Conservation (phyloP, 2,113 vertebrate species). For the Saccopteryx bilineata region DNA sequence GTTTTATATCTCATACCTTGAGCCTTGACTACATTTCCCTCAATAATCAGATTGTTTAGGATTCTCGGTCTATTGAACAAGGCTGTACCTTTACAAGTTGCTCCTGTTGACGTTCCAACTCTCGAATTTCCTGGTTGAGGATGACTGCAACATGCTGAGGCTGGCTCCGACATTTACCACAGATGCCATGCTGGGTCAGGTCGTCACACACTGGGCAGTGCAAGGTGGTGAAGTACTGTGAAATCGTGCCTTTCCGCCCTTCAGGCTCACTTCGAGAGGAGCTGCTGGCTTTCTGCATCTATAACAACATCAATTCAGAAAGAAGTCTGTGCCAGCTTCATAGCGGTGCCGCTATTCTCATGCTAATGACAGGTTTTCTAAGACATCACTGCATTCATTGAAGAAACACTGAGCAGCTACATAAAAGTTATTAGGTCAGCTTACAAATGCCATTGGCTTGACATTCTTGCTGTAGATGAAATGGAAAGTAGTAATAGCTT, state of each 20-base stretch:
- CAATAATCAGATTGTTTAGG: background rate
- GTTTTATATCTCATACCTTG: background rate
- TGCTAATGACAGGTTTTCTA: background rate
- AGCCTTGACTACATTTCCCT: background rate
- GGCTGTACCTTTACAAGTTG: constrained; percentile 94
- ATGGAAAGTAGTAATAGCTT: background rate
- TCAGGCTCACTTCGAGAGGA: constrained; percentile 86
- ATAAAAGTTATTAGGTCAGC: constrained; percentile 25
- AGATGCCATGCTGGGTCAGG: constrained; percentile 97
- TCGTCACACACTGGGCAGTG: constrained; percentile 98
- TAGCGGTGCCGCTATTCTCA: background rate
- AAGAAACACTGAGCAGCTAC: background rate
- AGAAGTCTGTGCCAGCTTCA: background rate
- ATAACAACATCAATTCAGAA: constrained; percentile 58
- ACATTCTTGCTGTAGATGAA: constrained; percentile 35
- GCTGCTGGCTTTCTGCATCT: constrained; percentile 95
- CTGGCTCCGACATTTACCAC: constrained; percentile 92
- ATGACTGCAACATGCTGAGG: constrained; percentile 95
- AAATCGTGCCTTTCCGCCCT: constrained; percentile 96
- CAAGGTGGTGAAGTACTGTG: constrained; percentile 98
- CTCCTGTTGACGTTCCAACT: constrained; percentile 94
- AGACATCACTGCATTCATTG: background rate
- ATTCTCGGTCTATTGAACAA: background rate
- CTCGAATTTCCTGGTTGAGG: constrained; percentile 94
- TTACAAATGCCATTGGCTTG: background rate